Evolutionary conservation across 2,797 vertebrate species (phyloP).

Genomic region (Mus caroli): DNA sequence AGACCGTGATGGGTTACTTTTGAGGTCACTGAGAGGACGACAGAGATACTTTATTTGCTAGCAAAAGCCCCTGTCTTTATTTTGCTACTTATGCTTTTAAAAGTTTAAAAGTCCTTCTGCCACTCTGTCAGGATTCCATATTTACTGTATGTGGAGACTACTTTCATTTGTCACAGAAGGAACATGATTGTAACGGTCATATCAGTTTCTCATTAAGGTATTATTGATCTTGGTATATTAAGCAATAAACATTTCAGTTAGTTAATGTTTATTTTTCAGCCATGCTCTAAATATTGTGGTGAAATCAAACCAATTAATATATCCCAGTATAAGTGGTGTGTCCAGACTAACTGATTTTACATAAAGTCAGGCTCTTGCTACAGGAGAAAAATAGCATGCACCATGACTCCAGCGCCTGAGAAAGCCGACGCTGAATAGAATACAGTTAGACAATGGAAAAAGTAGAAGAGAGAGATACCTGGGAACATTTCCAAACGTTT

Average conservation of each 20-base stretch:
- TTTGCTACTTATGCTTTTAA: conserved; percentile 45
- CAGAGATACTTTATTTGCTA: conserved; percentile 43
- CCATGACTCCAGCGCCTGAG: conserved; percentile 25
- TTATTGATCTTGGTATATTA: conserved; percentile 72
- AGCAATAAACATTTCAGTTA: conserved; percentile 69
- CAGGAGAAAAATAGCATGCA: conserved; percentile 41
- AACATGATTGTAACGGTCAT: conserved; percentile 36
- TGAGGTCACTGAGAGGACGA: not conserved
- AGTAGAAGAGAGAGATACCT: not conserved
- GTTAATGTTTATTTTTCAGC: conserved; percentile 68
- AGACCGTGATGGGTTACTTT: not conserved
- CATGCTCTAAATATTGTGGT: conserved; percentile 46
- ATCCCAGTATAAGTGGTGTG: conserved; percentile 46
- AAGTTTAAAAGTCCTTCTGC: not conserved
- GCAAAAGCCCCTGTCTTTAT: conserved; percentile 20
- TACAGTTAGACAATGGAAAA: conserved; percentile 15
- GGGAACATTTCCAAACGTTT: not conserved
- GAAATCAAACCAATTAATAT: conserved; percentile 50
- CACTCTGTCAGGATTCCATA: conserved; percentile 40
- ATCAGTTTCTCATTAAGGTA: conserved; percentile 67
- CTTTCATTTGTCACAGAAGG: conserved; percentile 29
- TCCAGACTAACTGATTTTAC: conserved; percentile 12
- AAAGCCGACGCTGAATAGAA: not conserved
- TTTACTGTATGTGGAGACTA: conserved; percentile 9
- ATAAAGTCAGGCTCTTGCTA: conserved; percentile 38